Percentiles rank a stretch among this genome's conserved stretches.
These are phyloP conservation scores for Nycticryphes semicollaris DNA, from an alignment of 2,113 vertebrate genomes.

Conservation along the genomic window DNA sequence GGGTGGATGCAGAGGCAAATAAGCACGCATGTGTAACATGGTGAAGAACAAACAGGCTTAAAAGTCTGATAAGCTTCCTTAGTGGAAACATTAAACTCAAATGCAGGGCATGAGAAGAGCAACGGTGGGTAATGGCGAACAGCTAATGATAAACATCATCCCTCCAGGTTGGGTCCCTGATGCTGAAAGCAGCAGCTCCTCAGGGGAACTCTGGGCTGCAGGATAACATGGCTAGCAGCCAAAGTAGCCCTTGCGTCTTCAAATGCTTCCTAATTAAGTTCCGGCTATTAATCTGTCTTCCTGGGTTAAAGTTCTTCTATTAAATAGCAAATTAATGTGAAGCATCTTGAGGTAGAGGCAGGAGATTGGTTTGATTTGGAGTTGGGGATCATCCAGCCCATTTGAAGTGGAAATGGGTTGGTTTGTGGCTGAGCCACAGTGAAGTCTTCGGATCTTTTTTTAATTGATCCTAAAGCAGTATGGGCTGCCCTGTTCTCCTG, in stretches of 20 bases:
- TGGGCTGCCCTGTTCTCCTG: background rate
- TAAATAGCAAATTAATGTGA: slow-evolving; percentile 25
- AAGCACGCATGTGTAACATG: fast-evolving
- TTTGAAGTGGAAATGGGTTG: background rate
- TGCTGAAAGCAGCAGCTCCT: background rate
- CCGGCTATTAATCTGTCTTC: slow-evolving; percentile 40
- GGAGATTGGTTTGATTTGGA: background rate
- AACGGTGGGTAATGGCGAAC: background rate
- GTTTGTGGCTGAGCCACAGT: background rate
- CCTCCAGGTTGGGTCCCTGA: background rate
- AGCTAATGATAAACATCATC: background rate
- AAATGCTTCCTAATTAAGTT: slow-evolving; percentile 57
- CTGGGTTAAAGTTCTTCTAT: background rate
- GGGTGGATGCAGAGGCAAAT: background rate
- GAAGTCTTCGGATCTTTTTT: background rate
- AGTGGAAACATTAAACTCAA: background rate
- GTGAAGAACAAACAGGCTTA: background rate
- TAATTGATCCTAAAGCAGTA: background rate
- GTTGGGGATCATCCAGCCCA: background rate
- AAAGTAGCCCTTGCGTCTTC: slow-evolving; percentile 30
- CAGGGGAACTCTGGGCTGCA: slow-evolving; percentile 7
- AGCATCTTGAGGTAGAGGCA: slow-evolving; percentile 13
- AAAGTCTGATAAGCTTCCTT: background rate
- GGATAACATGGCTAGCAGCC: slow-evolving; percentile 61
- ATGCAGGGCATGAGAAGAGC: background rate